Evolutionary conservation across 2,888 invertebrate species (phyloP), one percentile per base, ranked within the genome.

Genomic region (Auanema freiburgensis): DNA sequence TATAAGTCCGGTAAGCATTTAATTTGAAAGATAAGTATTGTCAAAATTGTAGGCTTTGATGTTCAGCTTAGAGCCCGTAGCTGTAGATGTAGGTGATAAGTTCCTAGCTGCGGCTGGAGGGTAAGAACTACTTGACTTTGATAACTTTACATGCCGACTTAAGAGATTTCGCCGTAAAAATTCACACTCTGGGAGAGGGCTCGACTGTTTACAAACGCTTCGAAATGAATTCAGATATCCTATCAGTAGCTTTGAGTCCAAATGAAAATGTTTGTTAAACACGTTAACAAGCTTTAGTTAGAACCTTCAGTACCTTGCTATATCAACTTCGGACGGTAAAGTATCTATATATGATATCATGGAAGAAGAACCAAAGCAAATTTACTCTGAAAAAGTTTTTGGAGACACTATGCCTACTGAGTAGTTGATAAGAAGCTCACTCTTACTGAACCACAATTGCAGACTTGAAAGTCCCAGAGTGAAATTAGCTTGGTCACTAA

Each of bases 111-210:
- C 56, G 6, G 62, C 50, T 8, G 51, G 50, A 21, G 55, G 61
- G 61, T 61, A 12, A 12, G 43, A 10, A 16, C 11, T 18, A 14
- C 24, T 2, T 12, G 11, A 16, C 43, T 14, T 24, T 41, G 18
- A 8, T 6, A 14, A 11, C 16, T 33, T 24, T 5, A n/a, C 11
- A 12, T 12, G 2, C 5, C 6, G 16, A 18, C 50, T 61, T 55
- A 12, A 62, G 62, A 24, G 62, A 62, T 57, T 57, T 57, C 51
- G 18, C 23, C 18, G 56, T 62, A 11, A 62, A 57, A 62, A 24
- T 50, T 14, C 23, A 18, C 12, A 57, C 56, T 21, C 18, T 54
- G 2, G 16, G 11, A 2, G 44, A 14, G 18, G 55, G 42, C 6
- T 11, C 12, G 14, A 42, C 16, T 11, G 21, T 25, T 11, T 51